Evolutionary conservation across 2,113 vertebrate species (phyloP).

Genomic region (Colinus virginianus): DNA sequence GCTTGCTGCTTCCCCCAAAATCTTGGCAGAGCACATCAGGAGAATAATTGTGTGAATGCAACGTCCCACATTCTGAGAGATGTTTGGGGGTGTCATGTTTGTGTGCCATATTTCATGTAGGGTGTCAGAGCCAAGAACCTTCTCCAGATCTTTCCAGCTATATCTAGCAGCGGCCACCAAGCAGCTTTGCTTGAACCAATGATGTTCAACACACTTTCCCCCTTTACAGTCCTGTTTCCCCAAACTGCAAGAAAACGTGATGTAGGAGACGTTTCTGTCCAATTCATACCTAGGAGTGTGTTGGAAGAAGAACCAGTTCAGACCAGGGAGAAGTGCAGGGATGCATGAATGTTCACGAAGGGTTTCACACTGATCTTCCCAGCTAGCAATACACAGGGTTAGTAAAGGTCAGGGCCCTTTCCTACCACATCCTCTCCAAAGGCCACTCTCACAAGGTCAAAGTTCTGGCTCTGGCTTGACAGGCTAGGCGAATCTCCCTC

Average conservation of each 20-base stretch:
- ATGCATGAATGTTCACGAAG: not conserved
- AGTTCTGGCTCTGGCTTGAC: not conserved
- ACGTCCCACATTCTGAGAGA: not conserved
- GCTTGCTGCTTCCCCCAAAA: not conserved
- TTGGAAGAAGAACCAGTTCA: not conserved
- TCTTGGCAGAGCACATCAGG: not conserved
- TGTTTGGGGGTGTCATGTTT: not conserved
- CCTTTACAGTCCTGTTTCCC: accelerated
- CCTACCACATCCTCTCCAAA: not conserved
- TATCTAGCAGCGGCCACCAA: not conserved
- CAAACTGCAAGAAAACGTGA: not conserved
- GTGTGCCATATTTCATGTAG: not conserved
- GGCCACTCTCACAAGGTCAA: not conserved
- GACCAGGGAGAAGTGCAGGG: not conserved
- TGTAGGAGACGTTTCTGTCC: not conserved
- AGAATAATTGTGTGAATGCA: not conserved
- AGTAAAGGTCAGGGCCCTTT: not conserved
- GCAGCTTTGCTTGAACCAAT: not conserved
- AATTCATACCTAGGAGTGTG: not conserved
- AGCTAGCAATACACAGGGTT: not conserved
- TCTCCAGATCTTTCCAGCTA: not conserved
- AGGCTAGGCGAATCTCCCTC: not conserved
- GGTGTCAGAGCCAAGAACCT: not conserved
- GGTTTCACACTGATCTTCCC: not conserved
- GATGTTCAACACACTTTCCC: accelerated